Evolutionary conservation across 2,797 vertebrate species (phyloP).

Genomic region (Morus bassanus): DNA sequence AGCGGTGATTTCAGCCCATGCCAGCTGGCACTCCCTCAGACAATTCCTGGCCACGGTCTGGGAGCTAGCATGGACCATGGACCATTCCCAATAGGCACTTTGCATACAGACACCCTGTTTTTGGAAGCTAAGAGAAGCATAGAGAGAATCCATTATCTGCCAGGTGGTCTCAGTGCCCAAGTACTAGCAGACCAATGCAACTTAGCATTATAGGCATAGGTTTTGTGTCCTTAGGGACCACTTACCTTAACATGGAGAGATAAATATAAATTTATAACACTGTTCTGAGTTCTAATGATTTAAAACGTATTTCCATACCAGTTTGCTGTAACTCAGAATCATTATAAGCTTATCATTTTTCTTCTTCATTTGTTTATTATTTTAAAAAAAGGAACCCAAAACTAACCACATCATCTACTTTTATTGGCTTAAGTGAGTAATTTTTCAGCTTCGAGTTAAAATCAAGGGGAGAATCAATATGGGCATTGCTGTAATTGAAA

Average conservation of each 20-base stretch:
- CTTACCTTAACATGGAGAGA: not conserved
- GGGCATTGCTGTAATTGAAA: constrained; percentile 80
- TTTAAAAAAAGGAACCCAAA: constrained; percentile 55
- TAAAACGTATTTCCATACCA: constrained; percentile 58
- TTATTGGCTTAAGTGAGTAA: constrained; percentile 76
- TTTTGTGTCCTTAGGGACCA: constrained; percentile 9
- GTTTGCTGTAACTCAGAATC: constrained; percentile 51
- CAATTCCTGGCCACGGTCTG: not conserved
- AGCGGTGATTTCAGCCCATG: not conserved
- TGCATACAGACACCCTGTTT: not conserved
- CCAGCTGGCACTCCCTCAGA: constrained; percentile 28
- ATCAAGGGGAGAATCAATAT: constrained; percentile 80
- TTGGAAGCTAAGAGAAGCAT: not conserved
- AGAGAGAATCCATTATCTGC: not conserved
- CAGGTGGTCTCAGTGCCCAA: not conserved
- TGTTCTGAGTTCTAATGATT: constrained; percentile 62
- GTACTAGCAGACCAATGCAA: not conserved
- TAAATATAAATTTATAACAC: constrained; percentile 42
- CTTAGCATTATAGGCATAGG: not conserved
- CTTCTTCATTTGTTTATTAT: constrained; percentile 52
- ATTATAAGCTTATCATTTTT: constrained; percentile 51
- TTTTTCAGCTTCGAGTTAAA: constrained; percentile 79
- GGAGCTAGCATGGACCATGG: not conserved
- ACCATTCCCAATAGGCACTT: not conserved
- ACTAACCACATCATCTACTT: constrained; percentile 65